Evolutionary conservation across 35 echinoderm and acorn worm species (phyloP).

Genomic region (Holothuria glaberrima): DNA sequence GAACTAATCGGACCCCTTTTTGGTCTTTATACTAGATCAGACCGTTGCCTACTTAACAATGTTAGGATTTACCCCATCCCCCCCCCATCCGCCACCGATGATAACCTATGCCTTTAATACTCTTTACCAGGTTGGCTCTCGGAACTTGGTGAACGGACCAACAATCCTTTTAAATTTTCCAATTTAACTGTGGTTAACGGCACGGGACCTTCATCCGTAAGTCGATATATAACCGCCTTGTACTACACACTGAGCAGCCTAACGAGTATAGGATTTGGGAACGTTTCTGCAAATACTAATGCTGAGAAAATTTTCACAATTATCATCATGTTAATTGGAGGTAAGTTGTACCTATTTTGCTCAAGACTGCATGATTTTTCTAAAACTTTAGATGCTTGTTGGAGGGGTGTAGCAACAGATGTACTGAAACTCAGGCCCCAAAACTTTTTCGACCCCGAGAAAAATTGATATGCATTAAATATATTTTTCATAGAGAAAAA

Average conservation of each 20-base stretch:
- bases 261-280: conserved; percentile 97
- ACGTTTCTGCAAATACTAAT: conserved; percentile 96
- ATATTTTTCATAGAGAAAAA: too few relatives aligned
- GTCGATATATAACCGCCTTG: conserved; percentile 84
- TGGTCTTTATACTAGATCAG: too few relatives aligned
- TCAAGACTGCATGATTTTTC: background rate
- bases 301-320: conserved; percentile 97
- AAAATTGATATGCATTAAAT: too few relatives aligned
- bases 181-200: background rate
- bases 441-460: too few relatives aligned
- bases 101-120: background rate
- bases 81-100: too few relatives aligned
- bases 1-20: too few relatives aligned
- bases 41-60: too few relatives aligned
- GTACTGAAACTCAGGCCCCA: too few relatives aligned
- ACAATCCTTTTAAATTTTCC: background rate
- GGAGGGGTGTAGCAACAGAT: too few relatives aligned
- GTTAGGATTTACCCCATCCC: too few relatives aligned
- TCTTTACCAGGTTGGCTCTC: conserved; percentile 72
- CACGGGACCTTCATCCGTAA: conserved; percentile 41
- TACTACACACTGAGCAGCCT: conserved; percentile 96
- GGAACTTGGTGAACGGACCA: conserved; percentile 59
- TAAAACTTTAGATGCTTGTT: too few relatives aligned
- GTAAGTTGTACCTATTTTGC: conserved; percentile 10
- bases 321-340: conserved; percentile 94